Evolutionary conservation across 92 coral and sea anemone species (phyloP).

Genomic region (Phenganax marumi): DNA sequence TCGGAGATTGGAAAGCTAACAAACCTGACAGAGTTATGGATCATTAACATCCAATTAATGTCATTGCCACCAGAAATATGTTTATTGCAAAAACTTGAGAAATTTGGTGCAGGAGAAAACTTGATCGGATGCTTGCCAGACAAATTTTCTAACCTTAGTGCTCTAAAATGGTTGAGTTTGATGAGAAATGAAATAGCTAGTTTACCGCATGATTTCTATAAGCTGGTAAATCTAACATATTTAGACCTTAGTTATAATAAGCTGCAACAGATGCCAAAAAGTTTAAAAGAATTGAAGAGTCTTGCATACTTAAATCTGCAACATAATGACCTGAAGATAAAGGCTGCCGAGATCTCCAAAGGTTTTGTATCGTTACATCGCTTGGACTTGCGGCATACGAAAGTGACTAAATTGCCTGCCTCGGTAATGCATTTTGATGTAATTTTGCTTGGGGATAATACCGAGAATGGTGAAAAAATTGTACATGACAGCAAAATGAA

Average conservation of each 20-base stretch:
- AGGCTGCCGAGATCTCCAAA: conserved; percentile 42
- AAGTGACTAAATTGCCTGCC: conserved; percentile 65
- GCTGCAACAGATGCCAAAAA: conserved; percentile 64
- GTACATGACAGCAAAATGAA: neutral
- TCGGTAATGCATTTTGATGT: conserved; percentile 64
- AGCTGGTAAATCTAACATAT: conserved; percentile 61
- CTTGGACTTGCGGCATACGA: conserved; percentile 76
- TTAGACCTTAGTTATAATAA: conserved; percentile 72
- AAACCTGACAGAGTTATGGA: conserved; percentile 77
- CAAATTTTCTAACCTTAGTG: conserved; percentile 54
- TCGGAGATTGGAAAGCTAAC: conserved; percentile 80
- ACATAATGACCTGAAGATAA: conserved; percentile 62
- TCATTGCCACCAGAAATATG: conserved; percentile 94
- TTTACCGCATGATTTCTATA: conserved; percentile 64
- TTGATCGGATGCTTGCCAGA: conserved; percentile 73
- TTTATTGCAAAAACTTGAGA: conserved; percentile 61
- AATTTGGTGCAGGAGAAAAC: conserved; percentile 87
- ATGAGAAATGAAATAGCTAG: conserved; percentile 65
- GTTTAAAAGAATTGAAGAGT: conserved; percentile 55
- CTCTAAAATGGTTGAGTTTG: conserved; percentile 78
- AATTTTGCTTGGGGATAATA: conserved; percentile 52
- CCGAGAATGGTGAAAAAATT: conserved; percentile 33
- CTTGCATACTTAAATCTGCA: conserved; percentile 67
- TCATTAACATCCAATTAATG: conserved; percentile 84
- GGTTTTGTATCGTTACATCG: conserved; percentile 58